A percentile compares a stretch with the other conserved stretches of the same genome.
Conservation (phyloP, 2,888 invertebrate genomes). For the Macaria liturata region DNA sequence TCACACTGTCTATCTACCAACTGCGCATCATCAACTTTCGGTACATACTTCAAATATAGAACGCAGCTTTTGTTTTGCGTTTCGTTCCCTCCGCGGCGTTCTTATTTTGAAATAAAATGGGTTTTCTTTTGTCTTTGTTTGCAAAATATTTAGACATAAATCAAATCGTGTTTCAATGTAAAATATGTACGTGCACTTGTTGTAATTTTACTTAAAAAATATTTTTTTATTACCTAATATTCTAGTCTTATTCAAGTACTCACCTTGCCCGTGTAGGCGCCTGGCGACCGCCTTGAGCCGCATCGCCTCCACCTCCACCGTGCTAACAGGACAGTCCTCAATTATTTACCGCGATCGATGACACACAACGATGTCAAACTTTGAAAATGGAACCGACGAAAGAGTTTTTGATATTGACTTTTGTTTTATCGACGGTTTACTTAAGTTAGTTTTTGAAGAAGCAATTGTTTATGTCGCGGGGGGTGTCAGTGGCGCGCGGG, state of each 20-base stretch:
- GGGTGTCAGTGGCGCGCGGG: slow-evolving; percentile 64
- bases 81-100: not conserved
- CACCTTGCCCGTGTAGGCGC: slow-evolving; percentile 87
- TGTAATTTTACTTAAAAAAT: not conserved
- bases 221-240: not conserved
- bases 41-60: not conserved
- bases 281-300: slow-evolving; percentile 89
- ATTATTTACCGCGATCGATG: slow-evolving; percentile 67
- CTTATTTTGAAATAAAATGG: not conserved
- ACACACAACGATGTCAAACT: slow-evolving; percentile 52
- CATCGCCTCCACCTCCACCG: slow-evolving; percentile 80
- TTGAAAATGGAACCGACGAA: slow-evolving; percentile 37
- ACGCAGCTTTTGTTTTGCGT: no score
- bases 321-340: slow-evolving; percentile 57
- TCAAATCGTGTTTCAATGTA: no score
- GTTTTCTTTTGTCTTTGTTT: no score
- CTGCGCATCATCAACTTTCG: slow-evolving; percentile 59
- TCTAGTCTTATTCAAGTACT: slow-evolving; percentile 45
- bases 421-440: no score
- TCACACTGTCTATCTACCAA: slow-evolving; percentile 74
- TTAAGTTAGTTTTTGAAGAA: slow-evolving; percentile 38
- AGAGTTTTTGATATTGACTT: no score
- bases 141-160: no score
- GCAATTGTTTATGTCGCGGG: slow-evolving; percentile 34
- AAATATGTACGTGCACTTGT: no score